phyloP scores from a whole-genome alignment of 2,888 invertebrate species.

The Phalangium opilio region DNA sequence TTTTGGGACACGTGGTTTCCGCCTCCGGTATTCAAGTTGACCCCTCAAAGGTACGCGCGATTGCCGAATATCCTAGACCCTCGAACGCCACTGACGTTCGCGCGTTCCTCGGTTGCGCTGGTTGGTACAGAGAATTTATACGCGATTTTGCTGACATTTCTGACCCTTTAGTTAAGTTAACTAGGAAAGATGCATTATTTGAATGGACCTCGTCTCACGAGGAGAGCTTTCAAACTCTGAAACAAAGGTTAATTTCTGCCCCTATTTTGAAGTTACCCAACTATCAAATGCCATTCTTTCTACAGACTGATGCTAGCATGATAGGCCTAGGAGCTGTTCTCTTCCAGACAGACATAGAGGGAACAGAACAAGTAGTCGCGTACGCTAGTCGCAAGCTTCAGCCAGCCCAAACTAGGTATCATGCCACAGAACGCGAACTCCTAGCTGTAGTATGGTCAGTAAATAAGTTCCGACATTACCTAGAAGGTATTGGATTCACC shows the following conservation, averaged over 20 bases:
- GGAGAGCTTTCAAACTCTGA: background rate
- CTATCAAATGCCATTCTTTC: background rate
- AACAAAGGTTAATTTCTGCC: slow-evolving; percentile 5
- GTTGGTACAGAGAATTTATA: slow-evolving; percentile 3
- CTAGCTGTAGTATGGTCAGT: slow-evolving; percentile 27
- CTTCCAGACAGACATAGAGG: slow-evolving; percentile 2
- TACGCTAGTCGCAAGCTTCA: slow-evolving; percentile 27
- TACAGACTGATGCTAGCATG: slow-evolving; percentile 11
- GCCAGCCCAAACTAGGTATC: slow-evolving; percentile 26
- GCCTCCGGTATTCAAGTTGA: background rate
- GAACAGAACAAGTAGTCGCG: slow-evolving; percentile 17
- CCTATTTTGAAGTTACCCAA: slow-evolving; percentile 8
- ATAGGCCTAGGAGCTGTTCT: slow-evolving; percentile 9
- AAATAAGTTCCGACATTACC: slow-evolving; percentile 27
- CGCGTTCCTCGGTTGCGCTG: background rate
- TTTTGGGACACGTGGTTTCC: background rate
- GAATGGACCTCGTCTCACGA: background rate
- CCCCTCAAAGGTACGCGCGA: background rate
- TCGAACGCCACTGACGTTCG: background rate
- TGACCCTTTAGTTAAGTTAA: slow-evolving; percentile 1
- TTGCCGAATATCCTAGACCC: background rate
- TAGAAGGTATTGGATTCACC: slow-evolving; percentile 26
- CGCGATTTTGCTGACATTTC: background rate
- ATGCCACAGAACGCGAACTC: slow-evolving; percentile 29
- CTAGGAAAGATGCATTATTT: slow-evolving; percentile 1